Evolutionary conservation across 2,888 invertebrate species (phyloP), one percentile per base, ranked within the genome.

Genomic region (Hanleya hanleyi): DNA sequence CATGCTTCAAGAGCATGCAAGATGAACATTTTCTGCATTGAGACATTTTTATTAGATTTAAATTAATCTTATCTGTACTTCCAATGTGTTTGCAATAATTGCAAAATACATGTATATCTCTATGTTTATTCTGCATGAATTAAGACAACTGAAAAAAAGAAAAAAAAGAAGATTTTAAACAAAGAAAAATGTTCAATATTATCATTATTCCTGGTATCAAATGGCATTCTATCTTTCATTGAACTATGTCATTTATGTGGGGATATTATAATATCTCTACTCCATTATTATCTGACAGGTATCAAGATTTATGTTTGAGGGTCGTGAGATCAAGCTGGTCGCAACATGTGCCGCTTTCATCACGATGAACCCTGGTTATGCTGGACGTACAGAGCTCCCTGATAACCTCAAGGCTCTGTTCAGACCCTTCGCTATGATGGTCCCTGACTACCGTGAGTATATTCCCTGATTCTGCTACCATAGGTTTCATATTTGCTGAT

Each of bases 341-440:
- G 93, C 93, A 77, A 94, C 94, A 0, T 96, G 96, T 85, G 95
- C 96, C 0, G 94, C 96, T 0, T 96, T 96, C 85, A 95, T 96
- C 79, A 96, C 96, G 0, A 97, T 97, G 96, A 96, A 96, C 91
- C 96, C 96, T 0, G 96, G 96, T 0, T 96, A 96, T 87, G 96
- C 96, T 0, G 96, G 96, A 0, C 92, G 96, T 73, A 96, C 96
- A 0, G 96, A 96, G 88, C 91, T 97, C 50, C 96, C 97, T 0
- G 96, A 96, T 85, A 97, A 96, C 90, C 91, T 97, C 76, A 96
- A 96, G 87, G 95, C 96, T 0, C 89, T 96, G 18, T 96, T 96
- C 89, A 93, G 96, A 74, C 96, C 96, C 0, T 94, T 96, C 79
- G 93, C 96, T 1, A 96, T 96, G 96, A 96, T 96, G 96, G 96